Percentiles rank a stretch among this genome's conserved stretches.
phyloP scores from a whole-genome alignment of 2,797 vertebrate genomes.

The Enteromius trimaculatus region DNA sequence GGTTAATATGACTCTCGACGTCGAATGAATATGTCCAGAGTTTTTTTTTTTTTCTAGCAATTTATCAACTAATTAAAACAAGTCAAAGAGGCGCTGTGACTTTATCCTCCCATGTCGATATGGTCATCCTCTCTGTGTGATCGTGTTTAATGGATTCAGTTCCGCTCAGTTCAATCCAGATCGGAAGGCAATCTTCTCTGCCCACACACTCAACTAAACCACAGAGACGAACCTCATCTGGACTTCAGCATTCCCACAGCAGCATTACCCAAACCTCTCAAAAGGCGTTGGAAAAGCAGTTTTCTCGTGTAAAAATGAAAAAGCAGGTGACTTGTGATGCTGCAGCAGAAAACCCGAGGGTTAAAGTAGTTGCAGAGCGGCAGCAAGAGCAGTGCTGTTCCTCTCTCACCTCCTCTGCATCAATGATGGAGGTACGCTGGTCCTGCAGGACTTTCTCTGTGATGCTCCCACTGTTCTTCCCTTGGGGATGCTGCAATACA shows the following conservation, averaged over 20 bases:
- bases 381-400: conserved; percentile 44
- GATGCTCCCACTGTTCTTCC: conserved; percentile 24
- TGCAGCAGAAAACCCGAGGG: conserved; percentile 67
- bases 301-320: conserved; percentile 26
- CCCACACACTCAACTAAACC: conserved; percentile 54
- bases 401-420: conserved; percentile 24
- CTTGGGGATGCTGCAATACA: conserved; percentile 42
- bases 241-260: conserved; percentile 31
- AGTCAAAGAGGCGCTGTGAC: background rate
- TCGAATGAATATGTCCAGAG: background rate
- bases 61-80: conserved; percentile 3
- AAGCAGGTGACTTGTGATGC: conserved; percentile 31
- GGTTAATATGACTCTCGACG: background rate
- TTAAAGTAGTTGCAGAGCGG: conserved; percentile 59
- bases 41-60: background rate
- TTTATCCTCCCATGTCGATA: conserved; percentile 37
- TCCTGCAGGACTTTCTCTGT: conserved; percentile 46
- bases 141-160: conserved; percentile 58
- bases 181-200: conserved; percentile 53
- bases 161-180: conserved; percentile 61
- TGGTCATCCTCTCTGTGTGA: conserved; percentile 53
- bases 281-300: conserved; percentile 24
- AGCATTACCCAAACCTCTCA: conserved; percentile 51
- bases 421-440: conserved; percentile 31
- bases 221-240: conserved; percentile 41